Percentiles rank a stretch among this genome's conserved stretches.
Conservation (phyloP, 2,113 vertebrate genomes). For the Neomonachus schauinslandi region DNA sequence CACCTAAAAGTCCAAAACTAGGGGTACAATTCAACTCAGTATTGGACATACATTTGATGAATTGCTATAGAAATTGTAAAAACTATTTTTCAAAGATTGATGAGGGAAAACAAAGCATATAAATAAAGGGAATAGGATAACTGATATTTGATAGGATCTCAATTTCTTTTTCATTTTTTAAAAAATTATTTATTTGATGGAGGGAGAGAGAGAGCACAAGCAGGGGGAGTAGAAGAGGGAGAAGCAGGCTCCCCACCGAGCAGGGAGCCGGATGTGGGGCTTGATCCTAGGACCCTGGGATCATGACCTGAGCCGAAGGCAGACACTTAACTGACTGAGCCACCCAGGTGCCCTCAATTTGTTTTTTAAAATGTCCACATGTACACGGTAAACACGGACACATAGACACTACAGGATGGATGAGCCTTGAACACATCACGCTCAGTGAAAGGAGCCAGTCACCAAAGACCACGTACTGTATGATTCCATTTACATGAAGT, state of each 20-base stretch:
- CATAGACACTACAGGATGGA: neutral
- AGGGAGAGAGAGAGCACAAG: no score
- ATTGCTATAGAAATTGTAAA: neutral
- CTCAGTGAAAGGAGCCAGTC: neutral
- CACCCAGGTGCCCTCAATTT: neutral
- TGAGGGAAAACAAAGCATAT: neutral
- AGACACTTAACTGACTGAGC: no score
- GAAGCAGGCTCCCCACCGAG: no score
- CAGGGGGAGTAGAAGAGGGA: no score
- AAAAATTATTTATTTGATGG: no score
- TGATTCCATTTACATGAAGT: neutral
- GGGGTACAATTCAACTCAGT: neutral
- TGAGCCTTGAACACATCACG: neutral
- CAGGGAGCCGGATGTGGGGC: no score
- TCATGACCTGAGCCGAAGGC: no score
- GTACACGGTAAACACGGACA: neutral
- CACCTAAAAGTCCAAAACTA: neutral
- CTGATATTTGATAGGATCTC: neutral
- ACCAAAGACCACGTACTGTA: neutral
- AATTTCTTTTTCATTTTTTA: neutral
- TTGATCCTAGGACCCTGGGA: no score
- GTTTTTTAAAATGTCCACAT: neutral
- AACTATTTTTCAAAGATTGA: slow-evolving; percentile 15
- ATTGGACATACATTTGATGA: no score
- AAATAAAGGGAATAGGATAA: neutral